Conservation (phyloP, 2,113 vertebrate genomes). For the Leucoraja erinaceus region DNA sequence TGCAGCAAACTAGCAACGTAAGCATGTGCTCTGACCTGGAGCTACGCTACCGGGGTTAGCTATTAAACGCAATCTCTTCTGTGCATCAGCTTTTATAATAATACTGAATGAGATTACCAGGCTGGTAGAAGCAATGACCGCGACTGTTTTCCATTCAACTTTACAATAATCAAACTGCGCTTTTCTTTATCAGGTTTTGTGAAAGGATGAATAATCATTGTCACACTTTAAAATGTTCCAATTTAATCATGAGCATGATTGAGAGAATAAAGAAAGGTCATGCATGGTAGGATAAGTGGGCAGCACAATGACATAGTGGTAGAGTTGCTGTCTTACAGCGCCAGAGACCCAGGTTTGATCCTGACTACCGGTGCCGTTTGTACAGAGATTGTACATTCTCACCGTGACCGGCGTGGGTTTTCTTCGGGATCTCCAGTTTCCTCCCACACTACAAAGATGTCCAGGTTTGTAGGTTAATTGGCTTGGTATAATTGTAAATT, state of each 20-base stretch:
- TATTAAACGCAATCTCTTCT: slow-evolving; percentile 17
- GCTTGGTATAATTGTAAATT: too few relatives aligned
- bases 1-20: not conserved
- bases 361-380: too few relatives aligned
- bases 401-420: too few relatives aligned
- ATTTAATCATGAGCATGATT: not conserved
- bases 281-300: too few relatives aligned
- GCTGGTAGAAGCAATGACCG: not conserved
- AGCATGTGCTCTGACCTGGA: not conserved
- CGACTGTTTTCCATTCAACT: not conserved
- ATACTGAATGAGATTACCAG: not conserved
- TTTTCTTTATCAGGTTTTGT: not conserved
- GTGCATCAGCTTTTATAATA: not conserved
- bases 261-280: too few relatives aligned
- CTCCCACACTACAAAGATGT: too few relatives aligned
- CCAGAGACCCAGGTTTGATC: too few relatives aligned
- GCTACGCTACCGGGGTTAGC: not conserved
- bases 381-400: too few relatives aligned
- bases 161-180: not conserved
- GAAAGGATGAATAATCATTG: not conserved
- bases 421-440: too few relatives aligned
- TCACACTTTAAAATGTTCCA: not conserved
- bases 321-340: too few relatives aligned
- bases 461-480: too few relatives aligned
- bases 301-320: too few relatives aligned